phyloP scores from a whole-genome alignment of 2,888 invertebrate species.

The Oligia strigilis region DNA sequence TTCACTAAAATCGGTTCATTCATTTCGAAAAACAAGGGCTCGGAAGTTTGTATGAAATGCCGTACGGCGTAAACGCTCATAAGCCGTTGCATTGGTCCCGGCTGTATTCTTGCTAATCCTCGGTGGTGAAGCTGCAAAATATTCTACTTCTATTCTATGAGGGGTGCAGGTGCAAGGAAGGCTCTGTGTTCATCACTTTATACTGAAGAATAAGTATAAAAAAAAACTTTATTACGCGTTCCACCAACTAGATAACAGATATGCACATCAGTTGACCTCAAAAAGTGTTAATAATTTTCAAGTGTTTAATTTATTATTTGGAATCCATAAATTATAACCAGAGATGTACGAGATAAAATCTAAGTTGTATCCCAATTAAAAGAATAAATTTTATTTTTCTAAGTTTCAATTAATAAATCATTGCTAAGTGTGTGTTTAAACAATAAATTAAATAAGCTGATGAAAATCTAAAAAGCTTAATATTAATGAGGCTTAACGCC shows the following conservation, averaged over 20 bases:
- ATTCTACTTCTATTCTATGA: neutral
- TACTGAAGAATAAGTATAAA: neutral
- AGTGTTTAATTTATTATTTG: constrained; percentile 32
- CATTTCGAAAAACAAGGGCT: too few relatives aligned
- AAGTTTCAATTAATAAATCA: constrained; percentile 25
- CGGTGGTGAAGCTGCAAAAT: neutral
- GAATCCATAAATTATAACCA: constrained; percentile 37
- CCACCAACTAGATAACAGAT: constrained; percentile 10
- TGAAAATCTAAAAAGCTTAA: constrained; percentile 26
- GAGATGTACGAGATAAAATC: constrained; percentile 35
- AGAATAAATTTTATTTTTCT: constrained; percentile 50
- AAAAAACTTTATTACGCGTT: neutral
- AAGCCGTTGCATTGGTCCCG: too few relatives aligned
- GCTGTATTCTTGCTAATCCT: neutral
- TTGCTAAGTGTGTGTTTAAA: constrained; percentile 36
- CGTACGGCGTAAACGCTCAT: too few relatives aligned
- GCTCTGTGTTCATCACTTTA: neutral
- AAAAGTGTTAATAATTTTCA: constrained; percentile 46
- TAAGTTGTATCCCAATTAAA: constrained; percentile 41
- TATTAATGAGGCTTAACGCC: constrained; percentile 24
- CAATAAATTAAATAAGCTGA: constrained; percentile 35
- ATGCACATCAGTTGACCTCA: constrained; percentile 29
- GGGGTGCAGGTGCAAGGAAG: neutral
- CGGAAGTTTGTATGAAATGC: too few relatives aligned
- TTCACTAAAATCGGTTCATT: too few relatives aligned